A percentile compares a stretch with the other conserved stretches of the same genome.
These are phyloP conservation scores for Poecile montanus DNA, from an alignment of 2,797 vertebrate genomes.

Conservation along the genomic window DNA sequence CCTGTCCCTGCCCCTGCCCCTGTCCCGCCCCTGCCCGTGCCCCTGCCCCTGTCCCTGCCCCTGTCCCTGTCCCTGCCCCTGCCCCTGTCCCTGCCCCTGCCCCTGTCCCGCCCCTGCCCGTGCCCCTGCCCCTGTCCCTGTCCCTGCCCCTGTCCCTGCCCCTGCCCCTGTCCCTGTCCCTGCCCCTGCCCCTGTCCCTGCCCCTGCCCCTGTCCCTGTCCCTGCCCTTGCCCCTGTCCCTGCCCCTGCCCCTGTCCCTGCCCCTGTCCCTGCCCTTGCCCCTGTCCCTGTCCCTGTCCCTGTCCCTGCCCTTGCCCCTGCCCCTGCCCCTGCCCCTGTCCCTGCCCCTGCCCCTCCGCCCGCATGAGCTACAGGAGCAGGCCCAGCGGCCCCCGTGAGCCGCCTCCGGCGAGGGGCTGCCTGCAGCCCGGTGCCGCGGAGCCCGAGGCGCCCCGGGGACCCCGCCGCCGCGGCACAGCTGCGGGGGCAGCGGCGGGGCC, in stretches of 20 bases:
- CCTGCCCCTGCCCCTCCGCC: neutral
- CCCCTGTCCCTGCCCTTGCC: neutral
- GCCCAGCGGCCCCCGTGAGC: neutral
- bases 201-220: slow-evolving; percentile 16
- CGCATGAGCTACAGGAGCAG: no score
- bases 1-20: no score
- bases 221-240: neutral
- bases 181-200: neutral
- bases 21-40: no score
- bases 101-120: no score
- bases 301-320: neutral
- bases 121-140: no score
- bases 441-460: neutral
- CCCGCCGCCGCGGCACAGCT: neutral
- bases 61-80: no score
- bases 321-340: neutral
- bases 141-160: neutral
- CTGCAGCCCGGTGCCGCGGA: no score
- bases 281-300: neutral
- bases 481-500: neutral
- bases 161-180: neutral
- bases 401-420: neutral
- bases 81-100: no score
- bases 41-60: no score
- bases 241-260: neutral